Percentiles rank a stretch among this genome's conserved stretches.
phyloP scores from a whole-genome alignment of 2,888 invertebrate genomes.

The Melanostoma scalare region DNA sequence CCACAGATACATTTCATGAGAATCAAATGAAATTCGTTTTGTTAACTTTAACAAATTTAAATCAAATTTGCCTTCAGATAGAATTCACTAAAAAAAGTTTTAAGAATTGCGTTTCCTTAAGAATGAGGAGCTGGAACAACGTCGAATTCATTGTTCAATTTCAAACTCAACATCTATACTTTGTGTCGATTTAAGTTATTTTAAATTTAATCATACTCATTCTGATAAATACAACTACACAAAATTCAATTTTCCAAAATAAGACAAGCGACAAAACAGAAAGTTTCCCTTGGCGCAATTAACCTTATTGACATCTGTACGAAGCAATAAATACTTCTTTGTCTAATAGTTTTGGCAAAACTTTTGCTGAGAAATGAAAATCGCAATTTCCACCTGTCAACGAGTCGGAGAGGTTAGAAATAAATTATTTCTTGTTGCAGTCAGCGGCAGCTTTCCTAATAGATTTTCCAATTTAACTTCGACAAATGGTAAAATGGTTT shows the following conservation, averaged over 20 bases:
- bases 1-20: no score
- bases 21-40: no score
- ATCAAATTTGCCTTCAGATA: no score
- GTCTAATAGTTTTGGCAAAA: constrained; percentile 21
- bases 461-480: constrained; percentile 54
- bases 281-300: constrained; percentile 52
- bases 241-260: constrained; percentile 1
- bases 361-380: constrained; percentile 45
- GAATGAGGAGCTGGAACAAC: no score
- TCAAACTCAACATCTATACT: neutral
- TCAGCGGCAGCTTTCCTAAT: constrained; percentile 28
- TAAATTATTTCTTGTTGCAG: constrained; percentile 54
- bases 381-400: constrained; percentile 60
- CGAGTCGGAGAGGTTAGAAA: constrained; percentile 16
- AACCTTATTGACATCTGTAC: constrained; percentile 57
- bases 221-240: neutral
- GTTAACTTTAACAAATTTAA: no score
- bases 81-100: no score
- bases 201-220: constrained; percentile 9
- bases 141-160: no score
- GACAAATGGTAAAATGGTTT: constrained; percentile 40
- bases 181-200: constrained; percentile 10
- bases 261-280: constrained; percentile 12
- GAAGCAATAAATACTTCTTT: constrained; percentile 37
- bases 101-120: no score